Base-by-base conservation (phyloP, 2,888 invertebrate genomes). In the Spilarctia lutea region DNA sequence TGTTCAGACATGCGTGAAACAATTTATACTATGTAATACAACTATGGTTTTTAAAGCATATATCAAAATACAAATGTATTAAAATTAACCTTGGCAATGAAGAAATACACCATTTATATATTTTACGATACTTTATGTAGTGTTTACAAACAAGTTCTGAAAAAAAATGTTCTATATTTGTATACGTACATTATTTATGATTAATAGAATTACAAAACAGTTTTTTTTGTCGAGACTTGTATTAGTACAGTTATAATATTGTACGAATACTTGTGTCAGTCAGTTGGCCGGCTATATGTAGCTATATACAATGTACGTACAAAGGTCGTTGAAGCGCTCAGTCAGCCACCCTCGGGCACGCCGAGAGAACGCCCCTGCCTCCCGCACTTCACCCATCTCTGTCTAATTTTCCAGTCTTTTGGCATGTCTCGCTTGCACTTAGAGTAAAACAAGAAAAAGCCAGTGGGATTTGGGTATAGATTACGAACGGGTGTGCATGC, bases 351-450 rank as follows among this genome's bases (percentile, higher is more conserved):
- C 71, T 71, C 45, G 65, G 65, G 71, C 48, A 71, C 65, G 65
- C 48, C 39, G 68, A 42, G 67, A 42, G 71, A 71, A 71, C 65
- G 56, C 68, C 68, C 67, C 67, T 73, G 60, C 66, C 67, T 60
- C 72, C 72, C 72, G 67, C 45, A 68, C 60, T 39, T 67, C 67
- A 56, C 56, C 68, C 72, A 67, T 73, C 72, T 67, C 68, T 73
- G n/a, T 73, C 72, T 73, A 73, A 73, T 68, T 60, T 39, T 33
- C 56, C 67, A 71, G 35, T 63, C 71, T 63, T 71, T 71, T 63
- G 13, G 63, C 27, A 72, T 30, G 42, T 72, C 72, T 72, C 72
- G 72, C 72, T 72, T 67, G 56, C 72, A 72, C 72, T 6, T 27
- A 67, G 33, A 27, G 30, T 56, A 18, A 30, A 72, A 67, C 39